A percentile compares a stretch with the other conserved stretches of the same genome.
Evolutionary conservation across 2,888 invertebrate genomes (phyloP).

Genomic region (Melinaea menophilus): DNA sequence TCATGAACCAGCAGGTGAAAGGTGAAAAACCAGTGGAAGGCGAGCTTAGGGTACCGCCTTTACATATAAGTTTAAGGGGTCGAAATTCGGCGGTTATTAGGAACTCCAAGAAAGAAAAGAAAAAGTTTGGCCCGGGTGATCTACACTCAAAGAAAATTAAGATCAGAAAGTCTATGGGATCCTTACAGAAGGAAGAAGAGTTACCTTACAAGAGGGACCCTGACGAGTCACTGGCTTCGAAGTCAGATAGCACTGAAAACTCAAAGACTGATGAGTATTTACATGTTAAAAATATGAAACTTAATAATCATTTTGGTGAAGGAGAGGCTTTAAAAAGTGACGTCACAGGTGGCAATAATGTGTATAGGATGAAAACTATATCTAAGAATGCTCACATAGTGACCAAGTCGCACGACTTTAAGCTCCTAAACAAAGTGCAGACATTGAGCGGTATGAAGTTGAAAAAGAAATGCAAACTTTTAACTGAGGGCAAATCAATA

Average conservation of each 20-base stretch:
- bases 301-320: slow-evolving; percentile 62
- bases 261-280: slow-evolving; percentile 67
- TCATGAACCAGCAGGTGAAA: slow-evolving; percentile 77
- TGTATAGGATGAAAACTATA: slow-evolving; percentile 71
- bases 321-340: slow-evolving; percentile 62
- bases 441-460: slow-evolving; percentile 57
- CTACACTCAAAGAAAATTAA: slow-evolving; percentile 77
- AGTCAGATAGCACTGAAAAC: slow-evolving; percentile 58
- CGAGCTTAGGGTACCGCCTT: slow-evolving; percentile 90
- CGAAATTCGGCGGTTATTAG: slow-evolving; percentile 91
- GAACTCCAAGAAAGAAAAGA: slow-evolving; percentile 84
- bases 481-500: slow-evolving; percentile 52
- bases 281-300: slow-evolving; percentile 59
- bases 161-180: slow-evolving; percentile 62
- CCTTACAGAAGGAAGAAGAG: slow-evolving; percentile 42
- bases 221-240: slow-evolving; percentile 55
- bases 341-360: slow-evolving; percentile 63
- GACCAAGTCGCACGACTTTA: slow-evolving; percentile 68
- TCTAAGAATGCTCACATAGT: slow-evolving; percentile 73
- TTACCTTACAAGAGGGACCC: slow-evolving; percentile 60
- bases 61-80: slow-evolving; percentile 91
- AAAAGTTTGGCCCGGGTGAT: slow-evolving; percentile 72
- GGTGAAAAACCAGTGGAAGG: slow-evolving; percentile 75
- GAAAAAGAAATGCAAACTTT: slow-evolving; percentile 67
- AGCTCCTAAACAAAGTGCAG: slow-evolving; percentile 58